A percentile compares a stretch with the other conserved stretches of the same genome.
These are phyloP conservation scores for Dendrolimus pini DNA, from an alignment of 2,888 invertebrate species.

Conservation along the genomic window DNA sequence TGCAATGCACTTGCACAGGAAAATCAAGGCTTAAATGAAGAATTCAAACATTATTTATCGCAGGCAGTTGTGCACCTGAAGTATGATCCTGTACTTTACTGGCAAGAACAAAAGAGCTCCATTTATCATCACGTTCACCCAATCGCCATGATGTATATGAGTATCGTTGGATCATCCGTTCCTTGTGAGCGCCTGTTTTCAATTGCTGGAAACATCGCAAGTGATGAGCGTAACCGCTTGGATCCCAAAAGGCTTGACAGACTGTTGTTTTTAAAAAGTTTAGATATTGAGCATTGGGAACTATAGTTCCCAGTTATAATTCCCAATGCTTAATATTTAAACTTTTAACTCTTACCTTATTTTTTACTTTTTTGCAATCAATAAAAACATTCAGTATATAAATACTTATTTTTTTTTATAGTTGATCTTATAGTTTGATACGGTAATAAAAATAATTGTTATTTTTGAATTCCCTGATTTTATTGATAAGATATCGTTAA, in stretches of 20 bases:
- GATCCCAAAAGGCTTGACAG: conserved; percentile 17
- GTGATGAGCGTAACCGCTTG: conserved; percentile 20
- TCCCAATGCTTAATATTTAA: too few relatives aligned
- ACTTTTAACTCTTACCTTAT: background rate
- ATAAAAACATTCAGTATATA: conserved; percentile 2
- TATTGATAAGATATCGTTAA: too few relatives aligned
- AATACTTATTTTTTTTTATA: too few relatives aligned
- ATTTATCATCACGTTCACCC: conserved; percentile 22
- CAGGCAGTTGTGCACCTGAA: conserved; percentile 21
- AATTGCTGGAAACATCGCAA: conserved; percentile 20
- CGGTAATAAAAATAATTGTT: too few relatives aligned
- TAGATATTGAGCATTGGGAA: conserved; percentile 10
- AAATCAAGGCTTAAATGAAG: conserved; percentile 22
- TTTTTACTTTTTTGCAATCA: background rate
- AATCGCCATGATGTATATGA: conserved; percentile 19
- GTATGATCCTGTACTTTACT: too few relatives aligned
- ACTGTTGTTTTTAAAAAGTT: conserved; percentile 15
- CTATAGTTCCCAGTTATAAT: background rate
- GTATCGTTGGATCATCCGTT: conserved; percentile 14
- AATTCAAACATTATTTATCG: conserved; percentile 30
- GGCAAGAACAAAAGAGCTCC: conserved; percentile 18
- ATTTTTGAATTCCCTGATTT: too few relatives aligned
- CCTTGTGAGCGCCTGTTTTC: conserved; percentile 21
- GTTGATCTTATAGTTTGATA: too few relatives aligned
- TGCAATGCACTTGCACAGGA: conserved; percentile 10